phyloP scores from a whole-genome alignment of 2,797 vertebrate species.

The Percopsis omiscomaycus region DNA sequence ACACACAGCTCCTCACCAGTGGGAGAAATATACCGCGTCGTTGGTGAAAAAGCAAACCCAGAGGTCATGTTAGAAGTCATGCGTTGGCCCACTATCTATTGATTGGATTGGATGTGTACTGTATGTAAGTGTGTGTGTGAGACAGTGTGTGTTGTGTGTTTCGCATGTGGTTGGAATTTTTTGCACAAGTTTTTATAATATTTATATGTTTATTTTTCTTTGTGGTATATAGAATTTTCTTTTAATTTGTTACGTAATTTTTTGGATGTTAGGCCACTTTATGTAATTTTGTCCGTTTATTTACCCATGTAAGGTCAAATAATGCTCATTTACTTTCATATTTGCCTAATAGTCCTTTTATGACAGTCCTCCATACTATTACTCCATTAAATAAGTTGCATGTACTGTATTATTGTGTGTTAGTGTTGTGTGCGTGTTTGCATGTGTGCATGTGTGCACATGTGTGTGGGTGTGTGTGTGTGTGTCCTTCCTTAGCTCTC shows the following conservation, averaged over 20 bases:
- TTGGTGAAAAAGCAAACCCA: constrained; percentile 42
- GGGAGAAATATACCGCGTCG: constrained; percentile 47
- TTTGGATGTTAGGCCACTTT: too few relatives aligned
- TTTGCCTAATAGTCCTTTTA: too few relatives aligned
- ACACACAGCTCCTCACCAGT: constrained; percentile 24
- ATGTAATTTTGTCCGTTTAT: too few relatives aligned
- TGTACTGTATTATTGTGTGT: neutral
- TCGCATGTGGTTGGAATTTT: too few relatives aligned
- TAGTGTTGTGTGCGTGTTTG: neutral
- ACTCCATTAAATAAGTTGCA: too few relatives aligned
- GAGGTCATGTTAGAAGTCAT: constrained; percentile 52
- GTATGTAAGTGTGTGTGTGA: neutral
- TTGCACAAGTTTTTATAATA: too few relatives aligned
- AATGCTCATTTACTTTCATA: neutral
- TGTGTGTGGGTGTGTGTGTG: constrained; percentile 13
- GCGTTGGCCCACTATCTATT: constrained; percentile 48
- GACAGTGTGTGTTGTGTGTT: neutral
- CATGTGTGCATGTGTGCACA: neutral
- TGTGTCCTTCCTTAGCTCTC: constrained; percentile 53
- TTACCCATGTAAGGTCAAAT: neutral
- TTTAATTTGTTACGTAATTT: too few relatives aligned
- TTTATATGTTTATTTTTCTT: too few relatives aligned
- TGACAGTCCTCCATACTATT: too few relatives aligned
- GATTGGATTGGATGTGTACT: constrained; percentile 14
- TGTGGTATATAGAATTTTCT: too few relatives aligned